Evolutionary conservation across 1,140 invertebrate species (phyloP), one percentile per base, ranked within the genome.

Genomic region (Orchesella cincta): DNA sequence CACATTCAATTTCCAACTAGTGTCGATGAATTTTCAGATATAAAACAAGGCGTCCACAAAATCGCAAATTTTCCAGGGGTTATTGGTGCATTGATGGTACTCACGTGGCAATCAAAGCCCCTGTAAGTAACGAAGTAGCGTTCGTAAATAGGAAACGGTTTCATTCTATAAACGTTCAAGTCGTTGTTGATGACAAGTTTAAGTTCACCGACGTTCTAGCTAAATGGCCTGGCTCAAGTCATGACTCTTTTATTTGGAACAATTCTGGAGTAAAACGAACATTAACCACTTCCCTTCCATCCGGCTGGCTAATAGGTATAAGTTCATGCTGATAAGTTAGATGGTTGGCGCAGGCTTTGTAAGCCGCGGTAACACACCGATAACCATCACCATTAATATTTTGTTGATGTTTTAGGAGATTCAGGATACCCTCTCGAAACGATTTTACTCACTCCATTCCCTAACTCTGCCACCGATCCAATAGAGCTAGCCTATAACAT

Each of bases 161-260:
- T 35, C 78, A 81, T 26, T 79, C 78, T 1, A 78, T 81, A 0
- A 81, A 81, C 39, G 72, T 64, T 52, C 80, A 84, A 76, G 76
- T 82, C 5, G 78, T 83, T 64, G 74, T 77, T 67, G 76, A 77
- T 75, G 33, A 35, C 1, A 73, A 80, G 28, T 79, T 78, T n/a
- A 71, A 77, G 74, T 77, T 83, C 70, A 57, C 77, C 28, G 81
- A 83, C 73, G 76, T 84, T 33, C 83, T 85, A 23, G 82, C 83
- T 57, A 74, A 84, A 18, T 86, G 84, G 83, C 85, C 84, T 8
- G 85, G 85, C 12, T 81, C 77, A 67, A 76, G 74, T 23, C 85
- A 85, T 75, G 85, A 86, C 74, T 73, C 73, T 8, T 85, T 73
- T 3, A 86, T 86, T 46, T 86, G 86, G 77, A 76, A 77, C 5